Evolutionary conservation across 2,888 invertebrate species (phyloP).

Genomic region (Oxystoma pomonae): DNA sequence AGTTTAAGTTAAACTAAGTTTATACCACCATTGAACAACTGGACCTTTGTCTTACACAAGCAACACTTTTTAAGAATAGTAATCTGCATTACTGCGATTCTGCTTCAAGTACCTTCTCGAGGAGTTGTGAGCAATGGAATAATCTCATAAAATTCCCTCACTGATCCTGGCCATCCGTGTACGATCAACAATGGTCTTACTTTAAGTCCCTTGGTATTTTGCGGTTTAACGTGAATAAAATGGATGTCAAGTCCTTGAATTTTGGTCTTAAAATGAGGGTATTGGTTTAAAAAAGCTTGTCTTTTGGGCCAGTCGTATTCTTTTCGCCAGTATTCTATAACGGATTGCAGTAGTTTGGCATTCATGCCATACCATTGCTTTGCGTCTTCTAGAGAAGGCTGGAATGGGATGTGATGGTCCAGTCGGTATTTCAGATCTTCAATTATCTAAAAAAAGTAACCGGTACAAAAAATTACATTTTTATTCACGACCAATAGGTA

Average conservation of each 20-base stretch:
- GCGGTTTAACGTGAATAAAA: conserved; percentile 57
- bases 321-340: conserved; percentile 71
- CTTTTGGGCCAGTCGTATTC: conserved; percentile 64
- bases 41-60: no score
- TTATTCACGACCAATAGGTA: no score
- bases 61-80: no score
- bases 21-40: no score
- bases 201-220: conserved; percentile 37
- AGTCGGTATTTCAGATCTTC: conserved; percentile 27
- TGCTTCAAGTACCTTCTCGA: conserved; percentile 36
- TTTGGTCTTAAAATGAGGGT: conserved; percentile 64
- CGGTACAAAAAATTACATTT: no score
- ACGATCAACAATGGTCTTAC: conserved; percentile 65
- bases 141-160: conserved; percentile 75
- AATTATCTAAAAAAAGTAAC: no score
- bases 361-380: conserved; percentile 81
- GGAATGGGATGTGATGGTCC: conserved; percentile 20
- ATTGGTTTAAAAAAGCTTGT: conserved; percentile 58
- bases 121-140: conserved; percentile 62
- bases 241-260: conserved; percentile 69
- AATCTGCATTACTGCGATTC: neutral
- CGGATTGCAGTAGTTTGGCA: conserved; percentile 57
- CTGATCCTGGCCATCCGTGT: conserved; percentile 90
- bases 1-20: no score
- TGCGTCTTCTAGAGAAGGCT: conserved; percentile 57